Evolutionary conservation across 2,797 vertebrate genomes (phyloP), one percentile per base, ranked within the genome.

Genomic region (Poeciliopsis infans): DNA sequence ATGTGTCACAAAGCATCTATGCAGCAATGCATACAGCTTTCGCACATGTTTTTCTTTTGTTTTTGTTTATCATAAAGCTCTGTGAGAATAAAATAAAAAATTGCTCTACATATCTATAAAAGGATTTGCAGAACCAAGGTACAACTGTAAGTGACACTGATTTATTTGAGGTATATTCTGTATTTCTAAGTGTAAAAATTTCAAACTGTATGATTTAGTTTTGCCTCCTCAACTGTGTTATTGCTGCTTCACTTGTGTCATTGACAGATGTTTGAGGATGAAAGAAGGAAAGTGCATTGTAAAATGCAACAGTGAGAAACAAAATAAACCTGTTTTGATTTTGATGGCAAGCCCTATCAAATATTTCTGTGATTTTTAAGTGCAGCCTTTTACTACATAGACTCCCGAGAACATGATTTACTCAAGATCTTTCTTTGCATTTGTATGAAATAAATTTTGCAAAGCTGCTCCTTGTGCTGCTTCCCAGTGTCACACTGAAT

Each of bases 201-300:
- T 71, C 36, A 46, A 74, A 75, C 72, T 83, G 47, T 69, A 49
- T 83, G 80, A 85, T 77, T 82, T 31, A 88, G 68, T 91, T 80
- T 86, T 74, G 70, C 84, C 81, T 81, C 82, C 74, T 89, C 66
- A 80, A 83, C 83, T 81, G 78, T 70, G 47, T 55, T 80, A 12
- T 39, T 55, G 53, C 61, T 79, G 64, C 69, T 83, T 78, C 82
- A 83, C 77, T 20, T 75, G 75, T 85, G 81, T 84, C 79, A 81
- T 83, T 79, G 80, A 91, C 79, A 85, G 79, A 90, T 82, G 87
- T 82, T 84, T 75, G 82, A 80, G 81, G 76, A 55, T 75, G 85
- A 45, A 69, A 45, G 10, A 53, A 80, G 74, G 55, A 53, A 70
- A 84, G 81, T 49, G 74, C 76, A 66, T 49, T 33, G 57, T n/a